Conservation (phyloP, 2,797 vertebrate species). For the Denticeps clupeoides region DNA sequence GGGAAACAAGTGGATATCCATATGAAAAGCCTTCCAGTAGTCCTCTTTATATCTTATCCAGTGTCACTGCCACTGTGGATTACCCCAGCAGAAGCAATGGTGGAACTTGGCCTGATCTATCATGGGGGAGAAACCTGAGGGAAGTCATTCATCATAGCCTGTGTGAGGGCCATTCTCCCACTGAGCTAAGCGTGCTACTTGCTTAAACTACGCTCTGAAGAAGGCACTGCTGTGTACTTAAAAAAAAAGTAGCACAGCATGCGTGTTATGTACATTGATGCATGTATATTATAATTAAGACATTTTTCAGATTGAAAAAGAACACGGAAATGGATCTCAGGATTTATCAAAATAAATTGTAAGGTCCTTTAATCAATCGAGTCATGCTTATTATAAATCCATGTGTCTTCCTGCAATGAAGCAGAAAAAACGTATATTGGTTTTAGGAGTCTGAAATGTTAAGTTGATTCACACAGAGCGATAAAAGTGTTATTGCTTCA, state of each 20-base stretch:
- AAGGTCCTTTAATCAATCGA: no score
- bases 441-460: not conserved
- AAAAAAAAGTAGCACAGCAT: not conserved
- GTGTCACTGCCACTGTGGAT: constrained; percentile 42
- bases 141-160: constrained; percentile 51
- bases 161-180: constrained; percentile 30
- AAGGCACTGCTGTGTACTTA: constrained; percentile 11
- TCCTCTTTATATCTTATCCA: constrained; percentile 37
- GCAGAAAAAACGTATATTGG: not conserved
- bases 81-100: constrained; percentile 35
- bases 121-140: constrained; percentile 42
- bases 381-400: no score
- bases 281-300: no score
- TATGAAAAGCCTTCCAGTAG: constrained; percentile 47
- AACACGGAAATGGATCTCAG: no score
- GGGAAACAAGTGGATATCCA: constrained; percentile 32
- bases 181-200: constrained; percentile 42
- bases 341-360: no score
- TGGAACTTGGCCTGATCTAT: constrained; percentile 36
- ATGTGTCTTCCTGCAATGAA: no score
- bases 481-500: no score
- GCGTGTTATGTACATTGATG: not conserved
- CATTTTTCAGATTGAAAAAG: no score
- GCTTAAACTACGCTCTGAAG: constrained; percentile 16
- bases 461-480: constrained; percentile 16